phyloP scores from a whole-genome alignment of 2,113 vertebrate species.

The Hippocampus comes region DNA sequence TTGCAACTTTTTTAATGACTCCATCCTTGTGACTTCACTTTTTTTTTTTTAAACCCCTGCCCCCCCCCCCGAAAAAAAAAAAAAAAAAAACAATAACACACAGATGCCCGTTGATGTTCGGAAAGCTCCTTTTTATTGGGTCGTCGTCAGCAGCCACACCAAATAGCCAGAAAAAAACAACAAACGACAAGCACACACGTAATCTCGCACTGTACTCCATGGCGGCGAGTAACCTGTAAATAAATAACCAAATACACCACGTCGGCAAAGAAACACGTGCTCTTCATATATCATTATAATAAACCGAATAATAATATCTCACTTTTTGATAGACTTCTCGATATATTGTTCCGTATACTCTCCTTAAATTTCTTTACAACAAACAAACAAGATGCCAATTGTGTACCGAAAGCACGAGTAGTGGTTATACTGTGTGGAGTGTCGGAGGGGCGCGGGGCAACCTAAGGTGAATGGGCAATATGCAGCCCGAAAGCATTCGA shows the following conservation, averaged over 20 bases:
- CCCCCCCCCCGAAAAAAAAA: neutral
- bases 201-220: conserved; percentile 13
- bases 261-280: conserved; percentile 63
- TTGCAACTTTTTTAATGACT: neutral
- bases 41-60: no score
- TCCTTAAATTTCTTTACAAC: conserved; percentile 71
- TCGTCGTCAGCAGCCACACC: conserved; percentile 60
- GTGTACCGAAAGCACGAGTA: conserved; percentile 66
- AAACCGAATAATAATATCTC: conserved; percentile 39
- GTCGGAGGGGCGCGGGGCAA: neutral
- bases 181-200: neutral
- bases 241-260: conserved; percentile 69
- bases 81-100: no score
- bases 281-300: conserved; percentile 65
- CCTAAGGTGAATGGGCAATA: neutral
- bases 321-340: conserved; percentile 68
- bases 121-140: conserved; percentile 70
- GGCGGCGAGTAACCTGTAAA: conserved; percentile 54
- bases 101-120: conserved; percentile 28
- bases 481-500: neutral
- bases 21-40: neutral
- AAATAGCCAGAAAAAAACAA: conserved; percentile 50
- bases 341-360: conserved; percentile 72
- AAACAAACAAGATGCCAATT: conserved; percentile 68
- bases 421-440: conserved; percentile 24